Evolutionary conservation across 2,797 vertebrate species (phyloP).

Genomic region (Macroramphosus scolopax): DNA sequence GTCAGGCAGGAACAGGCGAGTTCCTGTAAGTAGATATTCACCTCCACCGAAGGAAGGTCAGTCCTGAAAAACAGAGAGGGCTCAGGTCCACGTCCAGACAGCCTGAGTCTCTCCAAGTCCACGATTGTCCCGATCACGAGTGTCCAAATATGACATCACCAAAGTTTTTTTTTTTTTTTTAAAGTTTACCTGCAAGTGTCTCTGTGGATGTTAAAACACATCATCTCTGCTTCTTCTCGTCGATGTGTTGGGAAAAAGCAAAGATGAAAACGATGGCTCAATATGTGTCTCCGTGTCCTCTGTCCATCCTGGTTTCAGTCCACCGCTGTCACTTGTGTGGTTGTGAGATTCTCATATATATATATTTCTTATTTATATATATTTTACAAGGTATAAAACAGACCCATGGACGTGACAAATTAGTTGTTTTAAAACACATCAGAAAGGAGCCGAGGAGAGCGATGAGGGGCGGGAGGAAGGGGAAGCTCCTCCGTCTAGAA

Average conservation of each 20-base stretch:
- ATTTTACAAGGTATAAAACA: slow-evolving; percentile 82
- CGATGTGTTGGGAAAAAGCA: slow-evolving; percentile 39
- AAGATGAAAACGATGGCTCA: slow-evolving; percentile 63
- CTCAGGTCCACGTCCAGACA: slow-evolving; percentile 36
- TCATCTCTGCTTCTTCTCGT: slow-evolving; percentile 33
- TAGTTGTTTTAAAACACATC: slow-evolving; percentile 52
- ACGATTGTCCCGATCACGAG: slow-evolving; percentile 69
- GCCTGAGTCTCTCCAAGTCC: slow-evolving; percentile 38
- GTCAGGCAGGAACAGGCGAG: slow-evolving; percentile 41
- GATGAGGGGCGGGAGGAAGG: slow-evolving; percentile 15
- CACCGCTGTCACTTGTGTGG: slow-evolving; percentile 38
- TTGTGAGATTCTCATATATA: slow-evolving; percentile 54
- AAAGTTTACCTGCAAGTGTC: slow-evolving; percentile 32
- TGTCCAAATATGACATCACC: slow-evolving; percentile 55
- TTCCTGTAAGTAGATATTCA: slow-evolving; percentile 22
- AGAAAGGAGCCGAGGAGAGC: slow-evolving; percentile 35
- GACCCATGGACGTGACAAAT: slow-evolving; percentile 61
- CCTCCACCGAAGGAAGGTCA: slow-evolving; percentile 1
- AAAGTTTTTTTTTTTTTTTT: slow-evolving; percentile 3
- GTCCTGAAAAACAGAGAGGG: slow-evolving; percentile 19
- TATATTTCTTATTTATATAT: slow-evolving; percentile 77
- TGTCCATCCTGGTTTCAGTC: slow-evolving; percentile 54
- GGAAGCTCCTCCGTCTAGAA: slow-evolving; percentile 48
- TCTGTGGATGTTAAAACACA: slow-evolving; percentile 41
- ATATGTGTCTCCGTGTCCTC: slow-evolving; percentile 43